Evolutionary conservation across 2,113 vertebrate genomes (phyloP).

Genomic region (Rhinoptilus africanus): DNA sequence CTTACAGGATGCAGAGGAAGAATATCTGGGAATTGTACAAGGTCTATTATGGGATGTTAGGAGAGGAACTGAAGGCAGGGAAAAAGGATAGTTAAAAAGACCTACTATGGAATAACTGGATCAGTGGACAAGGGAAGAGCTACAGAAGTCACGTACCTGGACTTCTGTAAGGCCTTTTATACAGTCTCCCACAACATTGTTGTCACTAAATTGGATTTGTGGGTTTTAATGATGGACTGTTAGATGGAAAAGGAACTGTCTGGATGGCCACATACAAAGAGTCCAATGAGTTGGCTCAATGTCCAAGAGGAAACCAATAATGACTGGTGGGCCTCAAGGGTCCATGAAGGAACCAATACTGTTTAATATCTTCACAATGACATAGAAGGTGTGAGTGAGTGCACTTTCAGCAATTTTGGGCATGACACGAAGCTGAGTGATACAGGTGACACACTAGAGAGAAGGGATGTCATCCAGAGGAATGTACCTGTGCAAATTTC

Average conservation of each 20-base stretch:
- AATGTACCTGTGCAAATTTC: background rate
- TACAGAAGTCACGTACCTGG: background rate
- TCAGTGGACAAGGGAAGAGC: background rate
- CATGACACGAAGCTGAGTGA: background rate
- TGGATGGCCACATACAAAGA: background rate
- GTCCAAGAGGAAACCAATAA: background rate
- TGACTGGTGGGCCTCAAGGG: background rate
- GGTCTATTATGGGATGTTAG: background rate
- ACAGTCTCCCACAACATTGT: background rate
- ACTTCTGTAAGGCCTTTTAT: background rate
- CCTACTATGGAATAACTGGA: background rate
- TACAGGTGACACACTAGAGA: background rate
- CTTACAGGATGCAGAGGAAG: background rate
- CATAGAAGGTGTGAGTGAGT: background rate
- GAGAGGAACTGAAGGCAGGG: background rate
- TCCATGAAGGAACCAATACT: background rate
- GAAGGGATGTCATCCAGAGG: background rate
- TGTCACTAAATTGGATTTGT: background rate
- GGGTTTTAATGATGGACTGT: background rate
- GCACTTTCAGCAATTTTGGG: background rate
- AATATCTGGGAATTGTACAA: background rate
- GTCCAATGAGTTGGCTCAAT: background rate
- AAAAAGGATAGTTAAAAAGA: background rate
- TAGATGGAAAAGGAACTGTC: background rate
- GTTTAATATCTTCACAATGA: background rate